phyloP scores from a whole-genome alignment of 2,888 invertebrate genomes.

The Cacoxenus indagator region DNA sequence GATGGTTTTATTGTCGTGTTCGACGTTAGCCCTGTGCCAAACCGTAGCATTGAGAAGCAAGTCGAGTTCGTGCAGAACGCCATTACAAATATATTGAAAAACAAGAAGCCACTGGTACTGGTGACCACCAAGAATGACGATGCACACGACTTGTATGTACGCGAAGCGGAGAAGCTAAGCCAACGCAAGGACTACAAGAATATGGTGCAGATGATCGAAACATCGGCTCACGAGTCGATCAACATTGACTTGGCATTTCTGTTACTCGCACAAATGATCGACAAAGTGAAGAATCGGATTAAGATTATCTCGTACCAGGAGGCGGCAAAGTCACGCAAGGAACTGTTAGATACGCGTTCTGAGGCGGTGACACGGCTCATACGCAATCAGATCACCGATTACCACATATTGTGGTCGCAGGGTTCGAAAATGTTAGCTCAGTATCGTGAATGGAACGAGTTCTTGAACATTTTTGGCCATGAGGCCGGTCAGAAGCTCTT shows the following conservation, averaged over 20 bases:
- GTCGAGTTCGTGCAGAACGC: conserved; percentile 88
- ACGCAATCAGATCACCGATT: conserved; percentile 85
- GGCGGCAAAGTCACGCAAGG: conserved; percentile 87
- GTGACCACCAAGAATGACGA: conserved; percentile 98
- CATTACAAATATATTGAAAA: conserved; percentile 87
- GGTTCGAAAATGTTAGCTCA: conserved; percentile 88
- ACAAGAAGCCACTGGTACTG: conserved; percentile 94
- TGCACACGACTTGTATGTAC: conserved; percentile 86
- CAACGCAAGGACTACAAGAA: conserved; percentile 93
- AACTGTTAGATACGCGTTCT: conserved; percentile 89
- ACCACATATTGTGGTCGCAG: conserved; percentile 88
- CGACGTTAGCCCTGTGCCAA: conserved; percentile 94
- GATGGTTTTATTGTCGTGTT: conserved; percentile 97
- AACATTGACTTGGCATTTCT: conserved; percentile 95
- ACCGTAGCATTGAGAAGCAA: conserved; percentile 91
- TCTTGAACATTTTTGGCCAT: conserved; percentile 90
- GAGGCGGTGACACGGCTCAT: conserved; percentile 92
- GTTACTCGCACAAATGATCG: conserved; percentile 91
- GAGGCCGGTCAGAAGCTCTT: conserved; percentile 85
- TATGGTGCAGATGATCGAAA: conserved; percentile 90
- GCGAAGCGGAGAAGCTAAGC: conserved; percentile 91
- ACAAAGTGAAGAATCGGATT: conserved; percentile 82
- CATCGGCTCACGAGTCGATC: conserved; percentile 95
- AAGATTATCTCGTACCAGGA: conserved; percentile 84
- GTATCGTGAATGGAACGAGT: conserved; percentile 90